These are phyloP conservation scores for Sebastes reedi DNA, from an alignment of 2,797 vertebrate genomes.

Conservation along the genomic window DNA sequence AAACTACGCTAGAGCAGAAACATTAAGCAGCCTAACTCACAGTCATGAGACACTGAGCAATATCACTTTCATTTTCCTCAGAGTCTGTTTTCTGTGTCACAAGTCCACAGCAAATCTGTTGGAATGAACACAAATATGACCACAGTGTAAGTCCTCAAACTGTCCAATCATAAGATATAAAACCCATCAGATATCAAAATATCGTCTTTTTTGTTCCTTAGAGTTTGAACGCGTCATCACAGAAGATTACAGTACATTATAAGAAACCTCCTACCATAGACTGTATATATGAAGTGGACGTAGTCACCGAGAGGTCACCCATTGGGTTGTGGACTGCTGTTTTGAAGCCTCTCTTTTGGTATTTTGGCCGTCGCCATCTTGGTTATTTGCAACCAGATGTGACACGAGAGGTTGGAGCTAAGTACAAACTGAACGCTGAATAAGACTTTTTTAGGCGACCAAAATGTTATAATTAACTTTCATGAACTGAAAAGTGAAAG, in stretches of 20 bases:
- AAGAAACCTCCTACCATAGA: not conserved
- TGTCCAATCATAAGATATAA: not conserved
- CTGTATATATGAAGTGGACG: too few relatives aligned
- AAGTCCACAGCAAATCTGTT: not conserved
- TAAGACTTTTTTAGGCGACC: too few relatives aligned
- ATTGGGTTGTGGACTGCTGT: too few relatives aligned
- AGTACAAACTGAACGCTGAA: too few relatives aligned
- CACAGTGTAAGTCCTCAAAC: too few relatives aligned
- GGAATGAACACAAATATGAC: not conserved
- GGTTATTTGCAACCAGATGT: too few relatives aligned
- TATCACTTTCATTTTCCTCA: conserved; percentile 11
- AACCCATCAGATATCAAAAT: not conserved
- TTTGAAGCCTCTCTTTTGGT: too few relatives aligned
- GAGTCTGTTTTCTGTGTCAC: not conserved
- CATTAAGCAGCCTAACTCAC: conserved; percentile 11
- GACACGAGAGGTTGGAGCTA: too few relatives aligned
- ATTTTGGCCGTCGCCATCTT: too few relatives aligned
- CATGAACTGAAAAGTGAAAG: too few relatives aligned
- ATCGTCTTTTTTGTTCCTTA: not conserved
- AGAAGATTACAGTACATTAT: not conserved
- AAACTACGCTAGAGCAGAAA: not conserved
- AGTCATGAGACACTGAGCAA: conserved; percentile 43
- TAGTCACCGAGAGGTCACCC: too few relatives aligned
- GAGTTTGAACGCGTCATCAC: not conserved
- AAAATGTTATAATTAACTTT: too few relatives aligned